Evolutionary conservation across 2,888 invertebrate genomes (phyloP).

Genomic region (Galerucella pusilla): DNA sequence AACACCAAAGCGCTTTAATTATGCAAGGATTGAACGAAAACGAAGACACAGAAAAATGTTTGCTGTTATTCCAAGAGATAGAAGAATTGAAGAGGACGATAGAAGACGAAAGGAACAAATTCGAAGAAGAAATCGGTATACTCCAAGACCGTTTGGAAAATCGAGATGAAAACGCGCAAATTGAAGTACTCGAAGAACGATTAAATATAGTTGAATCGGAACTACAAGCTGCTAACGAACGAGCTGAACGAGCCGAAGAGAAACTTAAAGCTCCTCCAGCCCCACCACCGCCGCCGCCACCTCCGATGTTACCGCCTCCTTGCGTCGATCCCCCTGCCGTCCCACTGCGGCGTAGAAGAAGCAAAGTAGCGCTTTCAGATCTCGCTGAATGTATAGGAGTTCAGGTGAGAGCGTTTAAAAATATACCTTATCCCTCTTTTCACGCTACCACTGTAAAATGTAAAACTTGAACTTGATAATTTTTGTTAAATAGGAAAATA

Average conservation of each 20-base stretch:
- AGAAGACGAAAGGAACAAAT: conserved; percentile 71
- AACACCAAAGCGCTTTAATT: conserved; percentile 74
- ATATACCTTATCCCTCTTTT: neutral
- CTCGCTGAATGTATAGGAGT: conserved; percentile 54
- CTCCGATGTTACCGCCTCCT: conserved; percentile 49
- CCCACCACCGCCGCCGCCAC: conserved; percentile 56
- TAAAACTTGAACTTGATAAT: neutral
- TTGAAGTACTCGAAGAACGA: conserved; percentile 77
- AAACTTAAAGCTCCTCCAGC: conserved; percentile 67
- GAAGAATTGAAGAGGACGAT: conserved; percentile 72
- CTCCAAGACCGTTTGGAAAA: conserved; percentile 76
- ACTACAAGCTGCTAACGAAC: conserved; percentile 70
- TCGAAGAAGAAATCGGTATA: conserved; percentile 70
- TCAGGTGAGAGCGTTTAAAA: conserved; percentile 23
- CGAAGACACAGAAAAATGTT: conserved; percentile 69
- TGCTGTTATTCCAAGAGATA: conserved; percentile 71
- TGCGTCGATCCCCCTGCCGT: conserved; percentile 67
- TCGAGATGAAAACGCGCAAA: conserved; percentile 74
- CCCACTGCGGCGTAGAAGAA: conserved; percentile 67
- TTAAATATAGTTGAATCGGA: conserved; percentile 77
- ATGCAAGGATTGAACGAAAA: conserved; percentile 71
- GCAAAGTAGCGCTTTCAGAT: conserved; percentile 54
- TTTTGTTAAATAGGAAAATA: conserved; percentile 31
- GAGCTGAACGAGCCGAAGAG: conserved; percentile 70
- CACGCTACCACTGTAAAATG: neutral